Percentiles rank a stretch among this genome's conserved stretches.
phyloP scores from a whole-genome alignment of 2,797 vertebrate genomes.

The Rhinatrema bivittatum region DNA sequence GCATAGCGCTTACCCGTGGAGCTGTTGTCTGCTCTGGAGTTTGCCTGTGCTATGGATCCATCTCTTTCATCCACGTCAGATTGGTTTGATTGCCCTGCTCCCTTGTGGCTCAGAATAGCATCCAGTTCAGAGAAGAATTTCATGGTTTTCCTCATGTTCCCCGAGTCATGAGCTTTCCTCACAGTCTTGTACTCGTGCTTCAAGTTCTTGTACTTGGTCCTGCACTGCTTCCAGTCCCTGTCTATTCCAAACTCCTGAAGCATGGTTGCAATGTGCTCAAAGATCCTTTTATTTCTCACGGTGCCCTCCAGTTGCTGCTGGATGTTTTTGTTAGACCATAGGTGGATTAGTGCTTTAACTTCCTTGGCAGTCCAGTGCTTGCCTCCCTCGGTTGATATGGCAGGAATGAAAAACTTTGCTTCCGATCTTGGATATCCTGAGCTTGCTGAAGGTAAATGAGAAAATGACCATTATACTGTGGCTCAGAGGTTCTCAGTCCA shows the following conservation, averaged over 20 bases:
- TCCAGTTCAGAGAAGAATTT: slow-evolving; percentile 80
- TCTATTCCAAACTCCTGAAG: slow-evolving; percentile 73
- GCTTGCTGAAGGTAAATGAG: too few relatives aligned
- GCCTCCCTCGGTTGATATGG: slow-evolving; percentile 64
- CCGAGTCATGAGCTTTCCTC: slow-evolving; percentile 64
- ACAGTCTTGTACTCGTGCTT: slow-evolving; percentile 80
- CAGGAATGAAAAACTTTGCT: slow-evolving; percentile 35
- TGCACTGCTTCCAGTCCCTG: slow-evolving; percentile 82
- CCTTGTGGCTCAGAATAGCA: slow-evolving; percentile 64
- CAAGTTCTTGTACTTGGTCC: slow-evolving; percentile 82
- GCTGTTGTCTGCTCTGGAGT: slow-evolving; percentile 31
- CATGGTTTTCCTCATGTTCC: slow-evolving; percentile 66
- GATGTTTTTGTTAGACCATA: slow-evolving; percentile 75
- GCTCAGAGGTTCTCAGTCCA: too few relatives aligned
- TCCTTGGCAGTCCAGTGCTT: slow-evolving; percentile 83
- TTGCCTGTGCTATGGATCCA: slow-evolving; percentile 19
- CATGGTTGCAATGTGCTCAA: slow-evolving; percentile 75
- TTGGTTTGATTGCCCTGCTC: slow-evolving; percentile 45
- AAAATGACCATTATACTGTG: too few relatives aligned
- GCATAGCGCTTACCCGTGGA: slow-evolving; percentile 38
- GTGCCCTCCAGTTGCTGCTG: slow-evolving; percentile 75
- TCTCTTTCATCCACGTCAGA: slow-evolving; percentile 32
- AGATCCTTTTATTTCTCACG: slow-evolving; percentile 81
- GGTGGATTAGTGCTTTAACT: slow-evolving; percentile 68
- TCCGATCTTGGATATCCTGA: too few relatives aligned